Conservation (phyloP, 2,797 vertebrate species). For the Sebastes iracundus region DNA sequence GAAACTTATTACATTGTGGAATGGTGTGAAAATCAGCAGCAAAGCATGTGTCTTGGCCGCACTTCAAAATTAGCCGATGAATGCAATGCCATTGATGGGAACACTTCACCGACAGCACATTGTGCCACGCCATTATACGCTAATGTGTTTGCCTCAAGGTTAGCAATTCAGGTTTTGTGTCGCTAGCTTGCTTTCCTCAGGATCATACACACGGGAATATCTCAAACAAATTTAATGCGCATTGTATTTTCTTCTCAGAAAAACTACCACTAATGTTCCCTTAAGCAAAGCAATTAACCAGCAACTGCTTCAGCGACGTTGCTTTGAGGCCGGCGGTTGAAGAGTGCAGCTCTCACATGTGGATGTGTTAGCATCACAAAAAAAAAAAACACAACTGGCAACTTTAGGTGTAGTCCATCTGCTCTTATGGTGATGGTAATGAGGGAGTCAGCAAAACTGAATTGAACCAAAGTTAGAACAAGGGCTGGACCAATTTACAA, state of each 20-base stretch:
- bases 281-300: constrained; percentile 56
- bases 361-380: not conserved
- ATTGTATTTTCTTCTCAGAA: constrained; percentile 17
- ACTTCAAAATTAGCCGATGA: constrained; percentile 23
- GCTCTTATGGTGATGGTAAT: constrained; percentile 13
- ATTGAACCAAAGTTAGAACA: constrained; percentile 13
- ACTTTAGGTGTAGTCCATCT: constrained; percentile 35
- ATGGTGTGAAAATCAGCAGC: not conserved
- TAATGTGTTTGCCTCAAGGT: constrained; percentile 34
- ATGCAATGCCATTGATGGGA: constrained; percentile 8
- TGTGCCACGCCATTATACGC: not conserved
- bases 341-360: not conserved
- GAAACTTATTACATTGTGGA: not conserved
- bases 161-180: constrained; percentile 27
- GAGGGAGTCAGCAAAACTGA: constrained; percentile 21
- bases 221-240: constrained; percentile 12
- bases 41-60: not conserved
- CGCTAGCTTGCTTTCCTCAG: constrained; percentile 1
- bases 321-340: not conserved
- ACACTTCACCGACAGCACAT: not conserved
- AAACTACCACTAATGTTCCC: constrained; percentile 25
- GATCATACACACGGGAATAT: constrained; percentile 17
- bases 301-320: constrained; percentile 30
- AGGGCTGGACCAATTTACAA: constrained; percentile 26
- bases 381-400: not conserved